A percentile compares a stretch with the other conserved stretches of the same genome.
Conservation (phyloP, 2,113 vertebrate genomes). For the Hipposideros armiger region DNA sequence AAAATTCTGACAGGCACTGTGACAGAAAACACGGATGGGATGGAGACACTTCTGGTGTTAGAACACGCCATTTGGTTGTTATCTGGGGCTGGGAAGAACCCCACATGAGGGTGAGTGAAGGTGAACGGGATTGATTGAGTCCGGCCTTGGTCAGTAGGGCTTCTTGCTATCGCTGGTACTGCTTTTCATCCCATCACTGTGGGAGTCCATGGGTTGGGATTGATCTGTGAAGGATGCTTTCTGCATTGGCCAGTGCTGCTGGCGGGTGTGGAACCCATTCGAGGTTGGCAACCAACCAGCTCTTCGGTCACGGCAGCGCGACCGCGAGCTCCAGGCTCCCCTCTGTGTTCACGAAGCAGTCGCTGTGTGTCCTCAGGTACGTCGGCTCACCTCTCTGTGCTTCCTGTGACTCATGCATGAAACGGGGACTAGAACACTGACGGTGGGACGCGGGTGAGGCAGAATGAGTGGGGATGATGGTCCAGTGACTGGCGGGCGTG, state of each 20-base stretch:
- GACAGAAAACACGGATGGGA: neutral
- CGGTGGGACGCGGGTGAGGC: neutral
- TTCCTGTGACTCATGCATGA: neutral
- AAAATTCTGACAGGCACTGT: neutral
- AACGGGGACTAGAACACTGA: neutral
- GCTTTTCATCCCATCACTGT: neutral
- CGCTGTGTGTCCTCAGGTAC: neutral
- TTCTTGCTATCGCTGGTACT: rapidly evolving
- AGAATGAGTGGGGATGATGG: neutral
- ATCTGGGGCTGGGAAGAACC: rapidly evolving
- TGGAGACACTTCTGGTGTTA: rapidly evolving
- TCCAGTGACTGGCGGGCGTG: neutral
- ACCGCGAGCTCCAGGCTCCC: neutral
- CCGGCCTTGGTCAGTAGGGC: neutral
- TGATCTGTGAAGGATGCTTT: neutral
- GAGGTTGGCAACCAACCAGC: neutral
- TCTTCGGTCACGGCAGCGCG: rapidly evolving
- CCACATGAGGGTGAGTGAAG: rapidly evolving
- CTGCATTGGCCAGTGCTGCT: neutral
- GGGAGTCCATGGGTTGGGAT: rapidly evolving
- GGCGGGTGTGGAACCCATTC: neutral
- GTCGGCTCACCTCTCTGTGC: neutral
- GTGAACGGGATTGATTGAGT: neutral
- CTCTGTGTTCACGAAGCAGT: neutral
- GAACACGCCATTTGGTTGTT: neutral